phyloP scores from a whole-genome alignment of 2,888 invertebrate species.

The Strigamia transsilvanica region DNA sequence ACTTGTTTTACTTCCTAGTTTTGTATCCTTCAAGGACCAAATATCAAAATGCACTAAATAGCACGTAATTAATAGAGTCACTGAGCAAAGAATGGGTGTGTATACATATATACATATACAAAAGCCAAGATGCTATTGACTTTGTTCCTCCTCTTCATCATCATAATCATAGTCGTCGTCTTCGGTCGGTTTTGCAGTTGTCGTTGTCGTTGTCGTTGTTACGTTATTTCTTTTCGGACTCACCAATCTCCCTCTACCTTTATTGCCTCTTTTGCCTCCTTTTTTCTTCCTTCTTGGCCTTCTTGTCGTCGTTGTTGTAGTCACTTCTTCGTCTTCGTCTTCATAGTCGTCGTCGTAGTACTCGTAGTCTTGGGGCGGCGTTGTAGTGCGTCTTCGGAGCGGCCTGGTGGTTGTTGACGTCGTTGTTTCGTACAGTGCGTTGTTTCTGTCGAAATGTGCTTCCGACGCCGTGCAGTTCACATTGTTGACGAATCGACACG shows the following conservation, averaged over 20 bases:
- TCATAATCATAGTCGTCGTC: too few relatives aligned
- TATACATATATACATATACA: too few relatives aligned
- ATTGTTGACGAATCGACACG: slow-evolving; percentile 90
- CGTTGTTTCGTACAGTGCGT: slow-evolving; percentile 72
- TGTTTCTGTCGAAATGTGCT: slow-evolving; percentile 85
- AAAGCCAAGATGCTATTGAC: too few relatives aligned
- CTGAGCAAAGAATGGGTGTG: too few relatives aligned
- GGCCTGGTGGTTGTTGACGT: slow-evolving; percentile 67
- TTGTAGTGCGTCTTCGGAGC: slow-evolving; percentile 51
- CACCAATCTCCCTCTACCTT: slow-evolving; percentile 54
- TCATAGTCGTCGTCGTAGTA: slow-evolving; percentile 69
- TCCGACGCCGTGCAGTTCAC: slow-evolving; percentile 88
- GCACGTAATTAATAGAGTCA: not conserved
- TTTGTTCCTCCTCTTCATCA: too few relatives aligned
- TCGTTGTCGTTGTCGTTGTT: slow-evolving; percentile 58
- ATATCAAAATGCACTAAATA: slow-evolving; percentile 25
- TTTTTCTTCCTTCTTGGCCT: slow-evolving; percentile 59
- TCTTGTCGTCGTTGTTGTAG: slow-evolving; percentile 53
- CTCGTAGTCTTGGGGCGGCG: slow-evolving; percentile 70
- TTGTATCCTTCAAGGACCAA: slow-evolving; percentile 21
- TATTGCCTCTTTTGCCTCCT: slow-evolving; percentile 51
- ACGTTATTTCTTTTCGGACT: slow-evolving; percentile 39
- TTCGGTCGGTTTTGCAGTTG: slow-evolving; percentile 59
- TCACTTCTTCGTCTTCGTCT: slow-evolving; percentile 57
- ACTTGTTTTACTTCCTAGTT: not conserved